Evolutionary conservation across 2,113 vertebrate species (phyloP).

Genomic region (Anguilla rostrata): DNA sequence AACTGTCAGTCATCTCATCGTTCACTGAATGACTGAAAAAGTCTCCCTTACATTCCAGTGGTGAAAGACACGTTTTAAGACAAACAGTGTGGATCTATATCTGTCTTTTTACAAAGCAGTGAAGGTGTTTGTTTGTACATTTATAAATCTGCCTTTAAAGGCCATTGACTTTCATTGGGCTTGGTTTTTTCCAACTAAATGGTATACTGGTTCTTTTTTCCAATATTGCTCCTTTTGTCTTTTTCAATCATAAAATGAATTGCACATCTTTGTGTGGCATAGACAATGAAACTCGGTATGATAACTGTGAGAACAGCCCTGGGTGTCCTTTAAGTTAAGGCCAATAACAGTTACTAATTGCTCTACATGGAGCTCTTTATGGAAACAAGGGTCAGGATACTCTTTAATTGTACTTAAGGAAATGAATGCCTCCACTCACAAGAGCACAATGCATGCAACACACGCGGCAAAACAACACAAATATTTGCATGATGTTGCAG

Average conservation of each 20-base stretch:
- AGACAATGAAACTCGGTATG: too few relatives aligned
- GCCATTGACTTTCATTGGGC: background rate
- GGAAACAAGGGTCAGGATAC: background rate
- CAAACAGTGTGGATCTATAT: background rate
- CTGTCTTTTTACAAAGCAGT: background rate
- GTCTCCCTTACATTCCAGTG: background rate
- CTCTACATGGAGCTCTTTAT: background rate
- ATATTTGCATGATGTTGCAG: background rate
- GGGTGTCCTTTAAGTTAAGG: constrained; percentile 5
- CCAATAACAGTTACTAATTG: constrained; percentile 2
- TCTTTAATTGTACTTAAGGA: background rate
- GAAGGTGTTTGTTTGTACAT: background rate
- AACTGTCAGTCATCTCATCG: constrained; percentile 51
- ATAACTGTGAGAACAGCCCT: background rate
- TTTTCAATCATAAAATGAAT: background rate
- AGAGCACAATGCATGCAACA: background rate
- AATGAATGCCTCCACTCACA: constrained; percentile 1
- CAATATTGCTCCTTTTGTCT: background rate
- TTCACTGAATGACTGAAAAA: background rate
- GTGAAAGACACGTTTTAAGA: background rate
- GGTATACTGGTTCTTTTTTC: background rate
- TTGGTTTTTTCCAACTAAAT: background rate
- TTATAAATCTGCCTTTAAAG: background rate
- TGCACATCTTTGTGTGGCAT: background rate
- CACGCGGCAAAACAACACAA: background rate